A percentile compares a stretch with the other conserved stretches of the same genome.
Evolutionary conservation across 2,797 vertebrate genomes (phyloP).

Genomic region (Hyperoplus immaculatus): DNA sequence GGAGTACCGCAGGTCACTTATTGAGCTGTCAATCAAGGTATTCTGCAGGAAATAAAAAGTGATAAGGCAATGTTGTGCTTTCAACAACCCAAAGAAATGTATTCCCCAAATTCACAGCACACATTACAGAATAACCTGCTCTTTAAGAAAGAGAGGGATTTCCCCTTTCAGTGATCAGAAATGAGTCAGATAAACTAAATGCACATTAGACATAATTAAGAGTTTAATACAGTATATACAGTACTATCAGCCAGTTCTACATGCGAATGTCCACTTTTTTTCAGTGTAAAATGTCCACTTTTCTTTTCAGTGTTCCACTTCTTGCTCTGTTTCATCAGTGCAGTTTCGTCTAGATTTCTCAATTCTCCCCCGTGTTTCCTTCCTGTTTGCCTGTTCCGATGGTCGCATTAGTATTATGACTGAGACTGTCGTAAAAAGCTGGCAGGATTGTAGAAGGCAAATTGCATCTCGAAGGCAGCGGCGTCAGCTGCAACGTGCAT

Average conservation of each 20-base stretch:
- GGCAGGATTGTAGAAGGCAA: constrained; percentile 26
- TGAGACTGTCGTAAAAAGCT: constrained; percentile 14
- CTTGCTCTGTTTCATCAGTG: constrained; percentile 12
- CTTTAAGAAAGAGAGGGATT: background rate
- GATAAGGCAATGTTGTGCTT: background rate
- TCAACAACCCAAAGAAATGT: background rate
- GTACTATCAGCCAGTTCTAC: background rate
- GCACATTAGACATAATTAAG: background rate
- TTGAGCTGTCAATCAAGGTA: background rate
- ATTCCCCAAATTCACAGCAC: background rate
- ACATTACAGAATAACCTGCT: background rate
- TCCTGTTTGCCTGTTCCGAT: constrained; percentile 53
- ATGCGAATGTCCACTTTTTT: background rate
- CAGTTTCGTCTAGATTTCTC: constrained; percentile 36
- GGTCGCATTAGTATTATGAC: constrained; percentile 22
- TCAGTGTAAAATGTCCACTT: background rate
- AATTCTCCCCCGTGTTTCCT: constrained; percentile 40
- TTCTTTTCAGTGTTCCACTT: constrained; percentile 38
- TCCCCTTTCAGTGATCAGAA: background rate
- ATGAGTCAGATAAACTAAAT: background rate
- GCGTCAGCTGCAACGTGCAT: constrained; percentile 15
- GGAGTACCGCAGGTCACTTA: background rate
- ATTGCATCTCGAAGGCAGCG: constrained; percentile 30
- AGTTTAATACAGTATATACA: background rate
- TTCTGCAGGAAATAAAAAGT: background rate